These are phyloP conservation scores for Momotus momota DNA, from an alignment of 2,797 vertebrate genomes.

Conservation along the genomic window DNA sequence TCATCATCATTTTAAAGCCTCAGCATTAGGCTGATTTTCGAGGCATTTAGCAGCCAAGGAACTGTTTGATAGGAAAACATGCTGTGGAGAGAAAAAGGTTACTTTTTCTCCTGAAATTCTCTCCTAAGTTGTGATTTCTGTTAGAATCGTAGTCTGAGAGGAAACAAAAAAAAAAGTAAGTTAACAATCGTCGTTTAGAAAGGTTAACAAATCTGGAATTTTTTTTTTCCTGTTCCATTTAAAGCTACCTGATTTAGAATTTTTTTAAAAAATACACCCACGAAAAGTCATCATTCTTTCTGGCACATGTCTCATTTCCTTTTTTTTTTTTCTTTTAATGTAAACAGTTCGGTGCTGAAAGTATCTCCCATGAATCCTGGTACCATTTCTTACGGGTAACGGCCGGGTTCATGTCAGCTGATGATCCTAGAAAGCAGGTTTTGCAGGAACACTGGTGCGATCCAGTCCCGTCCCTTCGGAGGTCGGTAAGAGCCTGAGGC, in stretches of 20 bases:
- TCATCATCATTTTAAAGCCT: background rate
- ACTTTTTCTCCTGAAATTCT: background rate
- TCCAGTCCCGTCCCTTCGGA: accelerated
- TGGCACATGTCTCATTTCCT: background rate
- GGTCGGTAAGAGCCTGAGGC: background rate
- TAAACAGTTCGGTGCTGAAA: background rate
- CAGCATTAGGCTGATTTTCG: background rate
- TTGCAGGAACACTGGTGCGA: background rate
- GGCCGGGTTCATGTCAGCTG: background rate
- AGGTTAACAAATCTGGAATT: background rate
- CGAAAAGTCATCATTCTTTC: background rate
- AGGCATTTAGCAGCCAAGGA: background rate
- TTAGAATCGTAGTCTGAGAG: background rate
- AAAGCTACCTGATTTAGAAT: background rate
- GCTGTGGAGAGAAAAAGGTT: background rate
- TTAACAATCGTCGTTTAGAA: background rate
- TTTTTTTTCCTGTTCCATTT: background rate
- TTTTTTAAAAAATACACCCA: background rate
- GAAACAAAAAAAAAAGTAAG: background rate
- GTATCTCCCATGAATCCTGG: background rate
- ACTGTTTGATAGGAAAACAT: background rate
- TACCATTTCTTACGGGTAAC: background rate
- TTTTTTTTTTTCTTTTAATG: background rate
- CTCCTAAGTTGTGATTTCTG: background rate
- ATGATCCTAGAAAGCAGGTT: background rate